A percentile compares a stretch with the other conserved stretches of the same genome.
phyloP scores from a whole-genome alignment of 2,113 vertebrate species.

The Silurus glanis region DNA sequence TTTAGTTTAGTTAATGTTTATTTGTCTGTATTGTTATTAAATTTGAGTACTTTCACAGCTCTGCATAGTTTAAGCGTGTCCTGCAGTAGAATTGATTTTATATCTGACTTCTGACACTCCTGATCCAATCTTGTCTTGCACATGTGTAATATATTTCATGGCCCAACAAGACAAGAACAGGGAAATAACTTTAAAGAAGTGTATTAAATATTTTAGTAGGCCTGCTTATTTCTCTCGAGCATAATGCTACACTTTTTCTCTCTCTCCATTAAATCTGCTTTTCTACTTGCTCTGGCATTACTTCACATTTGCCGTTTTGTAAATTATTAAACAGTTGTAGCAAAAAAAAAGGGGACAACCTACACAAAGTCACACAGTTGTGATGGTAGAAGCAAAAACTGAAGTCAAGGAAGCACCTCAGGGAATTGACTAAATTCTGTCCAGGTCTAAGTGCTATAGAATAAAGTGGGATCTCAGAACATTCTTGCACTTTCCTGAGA shows the following conservation, averaged over 20 bases:
- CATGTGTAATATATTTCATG: constrained; percentile 39
- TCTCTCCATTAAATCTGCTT: constrained; percentile 61
- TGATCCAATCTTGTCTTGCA: constrained; percentile 29
- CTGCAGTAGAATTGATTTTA: not conserved
- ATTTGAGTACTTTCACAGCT: not conserved
- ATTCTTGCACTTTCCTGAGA: not conserved
- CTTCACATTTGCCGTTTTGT: constrained; percentile 61
- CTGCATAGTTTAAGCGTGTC: not conserved
- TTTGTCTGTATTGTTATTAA: not conserved
- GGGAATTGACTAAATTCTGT: not conserved
- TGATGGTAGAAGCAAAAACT: not conserved
- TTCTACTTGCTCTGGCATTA: constrained; percentile 54
- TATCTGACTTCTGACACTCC: constrained; percentile 4
- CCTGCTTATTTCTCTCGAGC: constrained; percentile 34
- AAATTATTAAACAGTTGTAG: constrained; percentile 62
- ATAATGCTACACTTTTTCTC: constrained; percentile 61
- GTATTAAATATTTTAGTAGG: constrained; percentile 71
- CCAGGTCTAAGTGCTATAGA: not conserved
- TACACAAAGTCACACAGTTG: not conserved
- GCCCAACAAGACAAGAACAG: constrained; percentile 59
- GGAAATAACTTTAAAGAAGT: constrained; percentile 32
- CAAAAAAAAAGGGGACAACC: constrained; percentile 1
- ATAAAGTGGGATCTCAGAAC: not conserved
- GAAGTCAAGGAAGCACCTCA: not conserved
- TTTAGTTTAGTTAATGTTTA: not conserved